Evolutionary conservation across 2,797 vertebrate genomes (phyloP), one percentile per base, ranked within the genome.

Genomic region (Meda fulgida): DNA sequence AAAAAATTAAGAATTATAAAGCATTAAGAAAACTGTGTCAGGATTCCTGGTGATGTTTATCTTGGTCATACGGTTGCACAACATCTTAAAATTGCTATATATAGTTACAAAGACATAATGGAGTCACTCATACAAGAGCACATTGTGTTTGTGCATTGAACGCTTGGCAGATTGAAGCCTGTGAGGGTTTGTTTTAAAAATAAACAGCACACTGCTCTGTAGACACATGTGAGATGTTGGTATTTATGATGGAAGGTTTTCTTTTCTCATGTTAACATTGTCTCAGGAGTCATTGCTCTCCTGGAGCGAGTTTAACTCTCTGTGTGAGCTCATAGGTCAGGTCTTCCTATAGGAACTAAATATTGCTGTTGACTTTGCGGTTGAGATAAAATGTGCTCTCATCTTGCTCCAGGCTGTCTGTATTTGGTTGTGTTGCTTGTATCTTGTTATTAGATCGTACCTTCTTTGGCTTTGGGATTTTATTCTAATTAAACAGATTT

Each of bases 41-140:
- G 53, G 26, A 53, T 70, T 87, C 46, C 63, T 78, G 36, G 13
- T 88, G 90, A 84, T 91, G 87, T 91, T 85, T 88, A 90, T 87
- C 71, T 66, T 65, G 92, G 90, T 94, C 93, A 93, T 92, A 92
- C 89, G 91, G 82, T 92, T 91, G 85, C 58, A 66, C 77, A 91
- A 88, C 75, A 86, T 91, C 87, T 88, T 90, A 88, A 90, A 93
- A 92, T 78, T 83, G 87, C 73, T 88, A 85, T 92, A 91, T 91
- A 91, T 89, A 75, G 88, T 79, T 81, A 69, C 40, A 81, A 71
- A 69, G 26, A 78, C 84, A 85, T 84, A 84, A 84, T 90, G 69
- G 88, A 92, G 92, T 90, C 16, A n/a, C 78, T 87, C 38, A 38
- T 81, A 63, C 63, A 94, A 92, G 93, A 93, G 91, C 88, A 1